Base-by-base conservation (phyloP, 2,113 vertebrate species). In the Antennarius striatus region DNA sequence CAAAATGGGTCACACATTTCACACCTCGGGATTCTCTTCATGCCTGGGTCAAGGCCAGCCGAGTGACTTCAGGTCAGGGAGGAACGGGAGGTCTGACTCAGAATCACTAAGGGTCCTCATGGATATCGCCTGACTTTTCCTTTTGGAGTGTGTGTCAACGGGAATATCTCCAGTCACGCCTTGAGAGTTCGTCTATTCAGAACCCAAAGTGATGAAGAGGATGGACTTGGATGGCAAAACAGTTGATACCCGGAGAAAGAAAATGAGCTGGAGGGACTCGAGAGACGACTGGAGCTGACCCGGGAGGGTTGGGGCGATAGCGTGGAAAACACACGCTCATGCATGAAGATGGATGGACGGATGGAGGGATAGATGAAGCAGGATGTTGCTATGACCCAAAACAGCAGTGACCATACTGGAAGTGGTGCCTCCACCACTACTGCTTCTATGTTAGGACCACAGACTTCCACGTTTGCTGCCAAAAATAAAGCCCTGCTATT, bases 91-190 rank as follows among this genome's bases (percentile, higher is more conserved):
- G 42, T 6, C 62, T 40, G 54, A 54, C 40, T 59, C 30, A 48
- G 40, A 80, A 80, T 85, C 69, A 62, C 71, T 82, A 79, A 36
- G 29, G 45, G 65, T 61, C 73, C 56, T 39, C 12, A 14, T 52
- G 58, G 73, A 81, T 58, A 54, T 75, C 67, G 53, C 74, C 68
- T 75, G 66, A 76, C 60, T 29, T 83, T 74, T 80, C 13, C 78
- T 76, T 36, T 71, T 81, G 62, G 77, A 80, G 79, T 69, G 63
- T 1, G 36, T 48, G 61, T 68, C 53, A 67, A 59, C 50, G 72
- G 49, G 71, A 73, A 79, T 61, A 65, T 70, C 42, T 52, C 73
- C 57, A 3, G 60, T 80, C 73, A 70, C 9, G 28, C 68, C 53
- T 16, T 61, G 52, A 51, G 68, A 72, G 62, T 50, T 65, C 10